Conservation (phyloP, 2,113 vertebrate genomes). For the Hippocampus comes region DNA sequence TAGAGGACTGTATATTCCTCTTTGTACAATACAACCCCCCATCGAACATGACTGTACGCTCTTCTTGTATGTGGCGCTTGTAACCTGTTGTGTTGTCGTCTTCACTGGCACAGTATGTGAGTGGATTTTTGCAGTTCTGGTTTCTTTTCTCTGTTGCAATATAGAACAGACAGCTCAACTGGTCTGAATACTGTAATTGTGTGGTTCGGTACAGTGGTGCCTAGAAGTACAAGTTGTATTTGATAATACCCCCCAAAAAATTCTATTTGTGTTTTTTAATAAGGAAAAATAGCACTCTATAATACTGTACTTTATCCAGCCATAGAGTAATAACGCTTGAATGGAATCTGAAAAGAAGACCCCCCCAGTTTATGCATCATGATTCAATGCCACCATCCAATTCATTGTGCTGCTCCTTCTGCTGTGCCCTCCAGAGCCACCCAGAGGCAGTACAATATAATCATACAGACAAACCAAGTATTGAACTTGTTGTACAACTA, state of each 20-base stretch:
- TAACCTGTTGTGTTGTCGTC: not conserved
- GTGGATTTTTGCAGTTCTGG: not conserved
- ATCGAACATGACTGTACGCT: not conserved
- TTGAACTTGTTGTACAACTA: no score
- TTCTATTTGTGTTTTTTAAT: no score
- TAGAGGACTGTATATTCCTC: not conserved
- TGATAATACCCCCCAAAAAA: no score
- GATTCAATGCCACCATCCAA: not conserved
- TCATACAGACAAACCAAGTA: not conserved
- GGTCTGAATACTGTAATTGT: no score
- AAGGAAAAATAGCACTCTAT: no score
- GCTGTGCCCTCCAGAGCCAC: not conserved
- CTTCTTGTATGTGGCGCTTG: not conserved
- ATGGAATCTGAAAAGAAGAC: no score
- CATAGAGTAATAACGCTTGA: no score
- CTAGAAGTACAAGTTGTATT: no score
- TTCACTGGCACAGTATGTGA: not conserved
- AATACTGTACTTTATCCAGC: no score
- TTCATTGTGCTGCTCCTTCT: not conserved
- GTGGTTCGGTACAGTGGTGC: no score
- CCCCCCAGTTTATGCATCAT: not conserved
- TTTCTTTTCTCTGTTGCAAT: not conserved
- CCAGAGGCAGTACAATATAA: not conserved
- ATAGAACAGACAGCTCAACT: no score
- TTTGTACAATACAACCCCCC: not conserved